Evolutionary conservation across 2,888 invertebrate species (phyloP), one percentile per base, ranked within the genome.

Genomic region (Salpingus planirostris): DNA sequence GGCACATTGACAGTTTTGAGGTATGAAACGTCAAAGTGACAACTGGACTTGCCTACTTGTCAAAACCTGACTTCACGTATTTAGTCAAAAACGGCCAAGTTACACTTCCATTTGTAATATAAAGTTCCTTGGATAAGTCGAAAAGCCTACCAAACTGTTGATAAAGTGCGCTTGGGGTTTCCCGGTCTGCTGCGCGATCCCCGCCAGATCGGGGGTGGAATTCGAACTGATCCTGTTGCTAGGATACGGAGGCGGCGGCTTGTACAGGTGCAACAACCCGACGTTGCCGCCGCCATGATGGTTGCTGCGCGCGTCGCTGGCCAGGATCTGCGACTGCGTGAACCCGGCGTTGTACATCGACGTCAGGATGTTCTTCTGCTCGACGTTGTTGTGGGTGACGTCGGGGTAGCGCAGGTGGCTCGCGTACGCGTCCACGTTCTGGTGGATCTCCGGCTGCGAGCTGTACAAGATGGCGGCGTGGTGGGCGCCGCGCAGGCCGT

Each of bases 231-330:
- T 66, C 0, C 81, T 73, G 52, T 78, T 79, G 0, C 76, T 76
- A 0, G 86, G 84, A 64, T 89, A 89, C 0, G 89, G 87, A 0
- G 89, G 89, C 0, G 90, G 89, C 0, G 90, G 89, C 59, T 88
- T 87, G 56, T 78, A 81, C 3, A 82, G 70, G 53, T 80, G 79
- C 11, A 80, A 64, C 51, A 78, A 68, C 27, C 74, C 74, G 21
- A 76, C 55, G 23, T 71, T 72, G 33, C 67, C 64, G 25, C 69
- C 66, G 31, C 70, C 8, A n/a, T n/a, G n/a, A n/a, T n/a, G n/a
- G 44, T 42, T 21, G 48, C 44, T 24, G 10, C 44, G 46, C 30
- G 47, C 50, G 21, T 56, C 55, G 22, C 42, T 47, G 5, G 42
- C 33, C 22, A 55, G 39, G 11, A 54, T 46, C 35, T 59, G 58